These are phyloP conservation scores for Perca fluviatilis DNA, from an alignment of 2,113 vertebrate genomes.

Conservation along the genomic window DNA sequence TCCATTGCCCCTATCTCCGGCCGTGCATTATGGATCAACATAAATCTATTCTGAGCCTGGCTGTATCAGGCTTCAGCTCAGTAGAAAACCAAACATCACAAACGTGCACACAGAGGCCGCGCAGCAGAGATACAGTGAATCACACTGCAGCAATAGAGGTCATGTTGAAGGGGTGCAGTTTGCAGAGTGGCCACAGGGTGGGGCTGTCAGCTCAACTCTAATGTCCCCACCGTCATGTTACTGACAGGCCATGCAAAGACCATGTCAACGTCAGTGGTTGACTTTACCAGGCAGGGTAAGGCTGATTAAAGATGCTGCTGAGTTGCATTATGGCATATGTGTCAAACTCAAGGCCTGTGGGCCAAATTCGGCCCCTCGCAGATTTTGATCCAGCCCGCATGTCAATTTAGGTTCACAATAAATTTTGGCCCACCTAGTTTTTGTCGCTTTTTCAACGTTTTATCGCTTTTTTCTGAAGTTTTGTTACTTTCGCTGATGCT, in stretches of 20 bases:
- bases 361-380: no score
- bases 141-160: constrained; percentile 55
- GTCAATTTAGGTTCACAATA: no score
- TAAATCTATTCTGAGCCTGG: constrained; percentile 60
- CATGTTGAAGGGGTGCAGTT: constrained; percentile 12
- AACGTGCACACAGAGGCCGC: not conserved
- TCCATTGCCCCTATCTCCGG: constrained; percentile 20
- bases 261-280: no score
- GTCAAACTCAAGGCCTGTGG: no score
- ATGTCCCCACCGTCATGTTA: not conserved
- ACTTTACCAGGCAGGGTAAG: no score
- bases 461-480: no score
- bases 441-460: no score
- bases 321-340: no score
- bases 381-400: no score
- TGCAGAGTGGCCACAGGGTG: constrained; percentile 37
- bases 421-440: no score
- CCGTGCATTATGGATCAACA: constrained; percentile 57
- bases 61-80: constrained; percentile 57
- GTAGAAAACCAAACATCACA: constrained; percentile 58
- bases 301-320: no score
- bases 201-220: constrained; percentile 5
- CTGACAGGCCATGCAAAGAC: not conserved
- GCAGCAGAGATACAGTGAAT: constrained; percentile 28
- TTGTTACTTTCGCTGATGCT: no score